phyloP scores from a whole-genome alignment of 2,888 invertebrate genomes.

The Drosophila diplacantha region DNA sequence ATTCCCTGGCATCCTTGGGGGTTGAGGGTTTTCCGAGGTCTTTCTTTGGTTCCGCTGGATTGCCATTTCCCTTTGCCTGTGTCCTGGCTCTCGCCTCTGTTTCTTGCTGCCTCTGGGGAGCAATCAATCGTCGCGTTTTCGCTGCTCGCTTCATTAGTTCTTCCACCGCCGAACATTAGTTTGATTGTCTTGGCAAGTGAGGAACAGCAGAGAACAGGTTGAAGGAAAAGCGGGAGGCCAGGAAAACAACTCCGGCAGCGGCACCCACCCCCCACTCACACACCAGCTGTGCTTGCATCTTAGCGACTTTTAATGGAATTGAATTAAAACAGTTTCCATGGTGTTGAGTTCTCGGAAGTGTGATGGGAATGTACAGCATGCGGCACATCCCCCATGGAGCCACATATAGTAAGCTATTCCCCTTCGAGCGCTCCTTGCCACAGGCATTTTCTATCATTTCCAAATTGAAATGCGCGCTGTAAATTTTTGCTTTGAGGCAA shows the following conservation, averaged over 20 bases:
- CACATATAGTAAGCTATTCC: slow-evolving; percentile 20
- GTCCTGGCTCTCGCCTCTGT: slow-evolving; percentile 38
- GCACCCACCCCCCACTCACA: slow-evolving; percentile 35
- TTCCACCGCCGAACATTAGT: slow-evolving; percentile 56
- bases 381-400: slow-evolving; percentile 12
- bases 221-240: slow-evolving; percentile 5
- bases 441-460: slow-evolving; percentile 67
- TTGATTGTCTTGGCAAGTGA: slow-evolving; percentile 47
- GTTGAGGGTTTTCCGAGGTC: slow-evolving; percentile 31
- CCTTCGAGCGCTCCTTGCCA: slow-evolving; percentile 39
- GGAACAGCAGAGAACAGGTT: slow-evolving; percentile 18
- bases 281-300: slow-evolving; percentile 58
- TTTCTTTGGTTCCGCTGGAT: slow-evolving; percentile 45
- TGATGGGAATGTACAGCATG: slow-evolving; percentile 5
- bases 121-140: slow-evolving; percentile 74
- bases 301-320: slow-evolving; percentile 67
- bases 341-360: slow-evolving; percentile 33
- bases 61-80: slow-evolving; percentile 14
- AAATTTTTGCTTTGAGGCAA: slow-evolving; percentile 48
- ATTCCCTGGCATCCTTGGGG: slow-evolving; percentile 18
- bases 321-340: slow-evolving; percentile 67
- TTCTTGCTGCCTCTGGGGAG: slow-evolving; percentile 68
- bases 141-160: slow-evolving; percentile 69
- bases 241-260: slow-evolving; percentile 25
- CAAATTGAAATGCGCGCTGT: slow-evolving; percentile 57